A percentile compares a stretch with the other conserved stretches of the same genome.
phyloP scores from a whole-genome alignment of 2,797 vertebrate genomes.

The Kryptopterus vitreolus region DNA sequence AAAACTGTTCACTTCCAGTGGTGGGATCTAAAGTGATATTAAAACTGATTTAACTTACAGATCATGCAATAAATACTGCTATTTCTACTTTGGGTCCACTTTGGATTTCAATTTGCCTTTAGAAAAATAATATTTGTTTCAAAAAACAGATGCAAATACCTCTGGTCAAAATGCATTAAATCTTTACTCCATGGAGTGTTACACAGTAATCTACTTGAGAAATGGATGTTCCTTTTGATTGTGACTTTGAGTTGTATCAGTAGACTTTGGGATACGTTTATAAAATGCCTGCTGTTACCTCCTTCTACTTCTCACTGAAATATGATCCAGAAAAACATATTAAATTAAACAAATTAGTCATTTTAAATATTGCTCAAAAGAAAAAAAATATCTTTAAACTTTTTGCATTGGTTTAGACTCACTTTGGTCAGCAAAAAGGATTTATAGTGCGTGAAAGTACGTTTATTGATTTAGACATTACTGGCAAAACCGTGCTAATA shows the following conservation, averaged over 20 bases:
- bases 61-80: too few relatives aligned
- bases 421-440: conserved; percentile 16
- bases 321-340: conserved; percentile 43
- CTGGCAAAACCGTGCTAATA: conserved; percentile 6
- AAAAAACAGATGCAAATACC: neutral
- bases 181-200: neutral
- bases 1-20: too few relatives aligned
- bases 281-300: conserved; percentile 34
- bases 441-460: conserved; percentile 1
- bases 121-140: neutral
- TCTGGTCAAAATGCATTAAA: neutral
- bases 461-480: conserved; percentile 23
- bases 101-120: neutral
- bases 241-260: conserved; percentile 60
- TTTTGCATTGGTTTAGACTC: conserved; percentile 20
- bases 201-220: neutral
- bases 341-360: conserved; percentile 8
- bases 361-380: neutral
- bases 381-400: too few relatives aligned
- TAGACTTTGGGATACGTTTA: too few relatives aligned
- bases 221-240: conserved; percentile 52
- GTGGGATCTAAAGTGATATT: too few relatives aligned
- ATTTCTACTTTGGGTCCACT: too few relatives aligned
- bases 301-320: conserved; percentile 52
- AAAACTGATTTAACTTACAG: too few relatives aligned